Conservation (phyloP, 2,888 invertebrate species). For the Ochlodes sylvanus region DNA sequence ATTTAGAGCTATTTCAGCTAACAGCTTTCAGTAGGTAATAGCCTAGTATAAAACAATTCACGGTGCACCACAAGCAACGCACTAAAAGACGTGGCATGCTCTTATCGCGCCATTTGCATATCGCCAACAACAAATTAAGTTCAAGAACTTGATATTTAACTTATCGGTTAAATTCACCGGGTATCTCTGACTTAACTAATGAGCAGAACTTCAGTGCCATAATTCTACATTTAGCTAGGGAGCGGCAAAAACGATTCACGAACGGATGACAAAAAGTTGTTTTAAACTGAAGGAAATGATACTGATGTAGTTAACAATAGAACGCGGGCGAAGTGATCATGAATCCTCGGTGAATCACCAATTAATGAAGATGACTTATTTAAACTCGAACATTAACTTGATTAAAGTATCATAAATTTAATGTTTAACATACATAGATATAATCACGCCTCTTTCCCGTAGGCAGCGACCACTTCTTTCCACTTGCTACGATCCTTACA, state of each 20-base stretch:
- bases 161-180: conserved; percentile 31
- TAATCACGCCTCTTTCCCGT: too few species aligned
- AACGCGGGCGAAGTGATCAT: too few species aligned
- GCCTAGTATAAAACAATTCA: conserved; percentile 2
- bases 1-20: conserved; percentile 1
- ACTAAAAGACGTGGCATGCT: conserved; percentile 11
- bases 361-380: too few species aligned
- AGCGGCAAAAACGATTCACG: conserved; percentile 11
- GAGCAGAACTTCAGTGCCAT: conserved; percentile 24
- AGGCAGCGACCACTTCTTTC: too few species aligned
- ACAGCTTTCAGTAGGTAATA: not conserved
- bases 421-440: too few species aligned
- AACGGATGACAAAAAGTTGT: not conserved
- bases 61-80: conserved; percentile 1
- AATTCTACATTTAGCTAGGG: conserved; percentile 15
- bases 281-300: not conserved
- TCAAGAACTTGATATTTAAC: conserved; percentile 38
- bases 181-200: conserved; percentile 27
- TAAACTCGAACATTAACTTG: too few species aligned
- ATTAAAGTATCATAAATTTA: too few species aligned
- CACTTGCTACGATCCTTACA: too few species aligned
- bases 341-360: too few species aligned
- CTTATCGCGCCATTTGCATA: conserved; percentile 35
- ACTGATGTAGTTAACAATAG: too few species aligned
- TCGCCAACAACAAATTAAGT: conserved; percentile 31